Conservation (phyloP, 2,888 invertebrate species). For the Eucera pruinosa region DNA sequence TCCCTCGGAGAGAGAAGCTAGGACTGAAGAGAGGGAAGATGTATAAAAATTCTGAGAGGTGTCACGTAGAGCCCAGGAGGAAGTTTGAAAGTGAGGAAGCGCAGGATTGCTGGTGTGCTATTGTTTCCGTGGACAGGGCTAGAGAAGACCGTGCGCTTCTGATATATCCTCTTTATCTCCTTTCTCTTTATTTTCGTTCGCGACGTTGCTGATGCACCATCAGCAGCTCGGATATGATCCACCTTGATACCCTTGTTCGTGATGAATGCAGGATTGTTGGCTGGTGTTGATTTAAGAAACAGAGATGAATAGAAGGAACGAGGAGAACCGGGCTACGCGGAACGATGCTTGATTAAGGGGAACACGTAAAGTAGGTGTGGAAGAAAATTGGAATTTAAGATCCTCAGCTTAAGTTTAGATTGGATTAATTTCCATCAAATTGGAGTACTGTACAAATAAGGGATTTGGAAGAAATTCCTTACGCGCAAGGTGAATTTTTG, state of each 20-base stretch:
- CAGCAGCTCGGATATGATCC: conserved; percentile 56
- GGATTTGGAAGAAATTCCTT: too few species aligned
- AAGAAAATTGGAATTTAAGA: too few species aligned
- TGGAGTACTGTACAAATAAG: too few species aligned
- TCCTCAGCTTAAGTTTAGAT: too few species aligned
- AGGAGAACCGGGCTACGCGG: too few species aligned
- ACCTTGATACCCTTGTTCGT: conserved; percentile 55
- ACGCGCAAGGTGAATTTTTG: too few species aligned
- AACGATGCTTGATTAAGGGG: conserved; percentile 28
- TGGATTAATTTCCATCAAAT: too few species aligned
- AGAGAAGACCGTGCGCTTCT: conserved; percentile 25
- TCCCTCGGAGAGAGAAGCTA: too few species aligned
- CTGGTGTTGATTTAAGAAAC: conserved; percentile 54
- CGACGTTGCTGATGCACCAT: conserved; percentile 48
- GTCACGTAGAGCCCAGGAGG: not conserved
- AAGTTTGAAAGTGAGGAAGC: conserved; percentile 26
- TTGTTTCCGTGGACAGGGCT: conserved; percentile 44
- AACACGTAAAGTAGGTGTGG: conserved; percentile 8
- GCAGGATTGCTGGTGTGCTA: conserved; percentile 16
- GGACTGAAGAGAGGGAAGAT: too few species aligned
- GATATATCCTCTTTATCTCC: conserved; percentile 58
- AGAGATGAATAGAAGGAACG: conserved; percentile 40
- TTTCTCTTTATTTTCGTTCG: conserved; percentile 40
- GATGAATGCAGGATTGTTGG: conserved; percentile 52
- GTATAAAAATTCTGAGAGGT: not conserved